A percentile compares a stretch with the other conserved stretches of the same genome.
Evolutionary conservation across 2,888 invertebrate genomes (phyloP).

Genomic region (Sphaerophoria rueppellii): DNA sequence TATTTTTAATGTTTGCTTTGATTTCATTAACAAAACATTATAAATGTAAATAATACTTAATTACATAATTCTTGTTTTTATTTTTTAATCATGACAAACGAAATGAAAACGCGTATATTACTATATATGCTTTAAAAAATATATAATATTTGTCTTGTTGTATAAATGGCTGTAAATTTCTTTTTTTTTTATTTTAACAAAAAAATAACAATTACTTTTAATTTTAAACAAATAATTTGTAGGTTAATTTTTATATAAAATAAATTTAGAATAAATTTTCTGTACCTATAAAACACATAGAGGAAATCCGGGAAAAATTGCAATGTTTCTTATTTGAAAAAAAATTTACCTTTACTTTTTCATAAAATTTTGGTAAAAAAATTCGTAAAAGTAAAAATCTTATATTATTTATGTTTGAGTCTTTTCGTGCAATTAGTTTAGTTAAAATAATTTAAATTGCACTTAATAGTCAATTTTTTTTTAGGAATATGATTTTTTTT

Average conservation of each 20-base stretch:
- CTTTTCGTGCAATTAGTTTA: constrained; percentile 62
- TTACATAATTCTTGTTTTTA: constrained; percentile 38
- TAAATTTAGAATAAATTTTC: constrained; percentile 45
- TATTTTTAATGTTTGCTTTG: constrained; percentile 58
- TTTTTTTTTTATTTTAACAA: constrained; percentile 10
- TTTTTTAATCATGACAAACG: constrained; percentile 69
- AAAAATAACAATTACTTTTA: constrained; percentile 8
- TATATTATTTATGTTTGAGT: constrained; percentile 37
- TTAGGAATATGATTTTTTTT: constrained; percentile 31
- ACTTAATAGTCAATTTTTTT: constrained; percentile 66
- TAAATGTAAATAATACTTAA: constrained; percentile 25
- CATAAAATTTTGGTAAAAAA: constrained; percentile 34
- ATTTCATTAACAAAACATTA: constrained; percentile 26
- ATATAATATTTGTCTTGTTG: constrained; percentile 58
- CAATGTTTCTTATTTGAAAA: constrained; percentile 62
- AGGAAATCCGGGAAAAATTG: constrained; percentile 75
- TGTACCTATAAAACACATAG: constrained; percentile 71
- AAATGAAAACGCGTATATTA: constrained; percentile 56
- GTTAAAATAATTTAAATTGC: constrained; percentile 48
- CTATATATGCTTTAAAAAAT: constrained; percentile 56
- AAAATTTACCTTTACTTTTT: constrained; percentile 42
- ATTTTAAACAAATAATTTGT: constrained; percentile 30
- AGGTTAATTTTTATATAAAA: constrained; percentile 15
- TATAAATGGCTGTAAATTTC: constrained; percentile 73
- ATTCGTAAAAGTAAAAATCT: constrained; percentile 8